Evolutionary conservation across 2,888 invertebrate species (phyloP), one percentile per base, ranked within the genome.

Genomic region (Tryphoninae sp.): DNA sequence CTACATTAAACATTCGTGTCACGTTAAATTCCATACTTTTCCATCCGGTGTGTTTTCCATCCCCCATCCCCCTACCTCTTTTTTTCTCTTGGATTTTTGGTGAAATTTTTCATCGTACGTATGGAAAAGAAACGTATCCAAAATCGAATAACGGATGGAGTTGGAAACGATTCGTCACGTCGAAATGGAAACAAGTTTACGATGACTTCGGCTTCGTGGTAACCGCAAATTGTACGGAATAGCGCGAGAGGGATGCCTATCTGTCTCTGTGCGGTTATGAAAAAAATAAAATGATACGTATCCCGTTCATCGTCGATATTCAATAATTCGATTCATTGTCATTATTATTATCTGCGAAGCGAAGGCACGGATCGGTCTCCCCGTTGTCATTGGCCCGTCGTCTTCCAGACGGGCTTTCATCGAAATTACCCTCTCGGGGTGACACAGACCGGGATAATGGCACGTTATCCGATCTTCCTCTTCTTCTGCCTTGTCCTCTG

Each of bases 351-450:
- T 78, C 51, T 74, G 33, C 49, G 65, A 64, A 40, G 26, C 22
- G 49, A 9, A 67, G 33, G 65, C 58, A 45, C 49, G 65, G 73
- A 65, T 64, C 42, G 58, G 58, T 67, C 53, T 76, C 23, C 23
- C 51, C 23, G 40, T 72, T 51, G 55, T 75, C 59, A 33, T 22
- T 71, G 49, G 64, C 45, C 61, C 59, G 26, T 74, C 33, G 53
- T 64, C 68, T 23, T 62, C 58, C 49, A 71, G 83, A 84, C 85
- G 74, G 84, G 88, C 88, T 89, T 90, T 88, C 86, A 85, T 87
- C 86, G 82, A 90, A 91, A 91, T 91, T 91, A 88, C 89, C 88
- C 85, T 87, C 88, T 88, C 84, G 86, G 89, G 90, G 90, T 91
- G 91, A 91, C 91, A 91, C 88, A 86, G 86, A 86, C 86, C 87